Evolutionary conservation across 2,888 invertebrate genomes (phyloP), one percentile per base, ranked within the genome.

Genomic region (Drosophila nr. medialis): DNA sequence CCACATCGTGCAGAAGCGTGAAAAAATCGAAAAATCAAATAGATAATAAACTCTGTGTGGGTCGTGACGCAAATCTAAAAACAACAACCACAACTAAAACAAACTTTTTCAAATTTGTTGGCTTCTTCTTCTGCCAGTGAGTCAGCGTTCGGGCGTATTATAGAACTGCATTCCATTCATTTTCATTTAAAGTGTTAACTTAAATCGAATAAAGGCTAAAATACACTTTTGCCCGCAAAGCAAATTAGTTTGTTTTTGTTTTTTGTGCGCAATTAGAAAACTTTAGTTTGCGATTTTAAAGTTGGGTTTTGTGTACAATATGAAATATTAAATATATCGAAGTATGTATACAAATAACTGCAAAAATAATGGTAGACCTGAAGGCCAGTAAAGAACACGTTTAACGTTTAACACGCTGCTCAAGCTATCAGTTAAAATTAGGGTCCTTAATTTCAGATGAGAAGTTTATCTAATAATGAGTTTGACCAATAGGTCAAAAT

Each of bases 61-160:
- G 63, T 63, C 75, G 81, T 88, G 86, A 86, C 86, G 79, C 81
- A 80, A 73, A 70, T 67, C 81, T 40, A 60, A 67, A 61, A 32
- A 55, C 64, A 55, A 58, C 69, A 29, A 48, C 58, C 21, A 68
- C 58, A 45, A 48, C 27, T 50, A 29, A 50, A 50, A 50, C 18
- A 10, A 10, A 29, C 8, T 40, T 27, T 4, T 40, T 10, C 45
- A 8, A 45, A 4, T 29, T 40, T 15, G 2, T 18, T 36, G 11
- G 24, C 45, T 45, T 45, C 45, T n/a, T 27, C 29, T 64, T 63
- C 58, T 56, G 45, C 50, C 62, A 65, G 83, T 80, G 80, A 83
- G 80, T 80, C 83, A 83, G 73, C 55, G 15, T 42, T 13, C 72
- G 64, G 70, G 67, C 38, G 54, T 72, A 75, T 79, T 81, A 68